phyloP scores from a whole-genome alignment of 2,797 vertebrate species.

The Steatocranus sp. region DNA sequence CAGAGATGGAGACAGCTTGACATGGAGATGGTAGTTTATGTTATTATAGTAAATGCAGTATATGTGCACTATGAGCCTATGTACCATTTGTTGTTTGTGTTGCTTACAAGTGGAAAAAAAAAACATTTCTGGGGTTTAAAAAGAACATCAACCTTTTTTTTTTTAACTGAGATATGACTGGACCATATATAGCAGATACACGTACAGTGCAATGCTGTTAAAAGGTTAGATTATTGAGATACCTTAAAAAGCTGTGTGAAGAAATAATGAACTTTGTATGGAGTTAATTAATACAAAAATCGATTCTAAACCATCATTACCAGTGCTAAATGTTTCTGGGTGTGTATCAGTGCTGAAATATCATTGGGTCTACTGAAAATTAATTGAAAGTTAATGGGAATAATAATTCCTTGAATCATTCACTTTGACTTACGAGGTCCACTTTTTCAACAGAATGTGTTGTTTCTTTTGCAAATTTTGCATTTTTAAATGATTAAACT shows the following conservation, averaged over 20 bases:
- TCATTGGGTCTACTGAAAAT: background rate
- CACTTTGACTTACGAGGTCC: accelerated
- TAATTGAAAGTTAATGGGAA: background rate
- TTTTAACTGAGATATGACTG: accelerated
- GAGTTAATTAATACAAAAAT: background rate
- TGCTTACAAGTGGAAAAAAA: background rate
- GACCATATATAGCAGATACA: background rate
- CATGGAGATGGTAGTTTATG: background rate
- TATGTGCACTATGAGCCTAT: background rate
- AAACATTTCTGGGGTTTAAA: background rate
- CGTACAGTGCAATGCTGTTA: no score
- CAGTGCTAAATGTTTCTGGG: background rate
- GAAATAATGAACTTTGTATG: background rate
- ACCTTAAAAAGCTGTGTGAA: accelerated
- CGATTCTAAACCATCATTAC: accelerated
- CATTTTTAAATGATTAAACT: background rate
- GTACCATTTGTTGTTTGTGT: background rate
- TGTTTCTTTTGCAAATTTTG: background rate
- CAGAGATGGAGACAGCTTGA: background rate
- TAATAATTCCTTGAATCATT: background rate
- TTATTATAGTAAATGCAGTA: background rate
- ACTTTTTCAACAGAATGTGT: background rate
- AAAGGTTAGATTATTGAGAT: background rate
- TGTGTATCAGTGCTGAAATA: background rate
- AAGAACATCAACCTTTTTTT: background rate